Evolutionary conservation across 23 tunicate species (phyloP).

Genomic region (Pegea sp.): DNA sequence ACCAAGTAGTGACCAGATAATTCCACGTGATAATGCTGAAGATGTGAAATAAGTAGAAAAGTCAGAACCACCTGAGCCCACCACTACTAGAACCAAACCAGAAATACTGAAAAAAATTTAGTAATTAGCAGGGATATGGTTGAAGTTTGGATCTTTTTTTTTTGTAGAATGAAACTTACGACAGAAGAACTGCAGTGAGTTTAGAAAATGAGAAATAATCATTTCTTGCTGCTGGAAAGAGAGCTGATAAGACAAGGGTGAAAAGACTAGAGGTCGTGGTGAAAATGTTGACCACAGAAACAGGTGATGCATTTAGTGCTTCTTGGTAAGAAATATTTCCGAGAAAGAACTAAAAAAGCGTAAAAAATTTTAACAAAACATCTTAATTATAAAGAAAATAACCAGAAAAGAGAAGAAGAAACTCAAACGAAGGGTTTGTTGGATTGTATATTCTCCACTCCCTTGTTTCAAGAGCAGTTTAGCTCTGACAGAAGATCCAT

Average conservation of each 20-base stretch:
- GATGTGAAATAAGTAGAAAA: no score
- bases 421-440: constrained; percentile 41
- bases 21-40: no score
- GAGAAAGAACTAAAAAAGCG: constrained; percentile 50
- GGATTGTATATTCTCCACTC: constrained; percentile 21
- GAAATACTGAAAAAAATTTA: constrained; percentile 36
- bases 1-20: constrained; percentile 57
- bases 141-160: no score
- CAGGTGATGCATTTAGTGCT: constrained; percentile 40
- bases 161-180: constrained; percentile 30
- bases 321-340: constrained; percentile 73
- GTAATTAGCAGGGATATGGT: no score
- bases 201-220: constrained; percentile 49
- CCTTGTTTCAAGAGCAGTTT: constrained; percentile 7
- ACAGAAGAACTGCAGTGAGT: constrained; percentile 39
- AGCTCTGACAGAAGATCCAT: constrained; percentile 55
- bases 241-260: constrained; percentile 54
- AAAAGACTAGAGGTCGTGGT: constrained; percentile 60
- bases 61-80: constrained; percentile 13
- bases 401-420: constrained; percentile 50
- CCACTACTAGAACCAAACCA: constrained; percentile 34
- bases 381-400: neutral
- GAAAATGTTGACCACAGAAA: constrained; percentile 57
- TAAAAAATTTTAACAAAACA: neutral
- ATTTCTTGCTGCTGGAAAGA: constrained; percentile 37